Conservation (phyloP, 2,888 invertebrate genomes). For the Onchidella celtica region DNA sequence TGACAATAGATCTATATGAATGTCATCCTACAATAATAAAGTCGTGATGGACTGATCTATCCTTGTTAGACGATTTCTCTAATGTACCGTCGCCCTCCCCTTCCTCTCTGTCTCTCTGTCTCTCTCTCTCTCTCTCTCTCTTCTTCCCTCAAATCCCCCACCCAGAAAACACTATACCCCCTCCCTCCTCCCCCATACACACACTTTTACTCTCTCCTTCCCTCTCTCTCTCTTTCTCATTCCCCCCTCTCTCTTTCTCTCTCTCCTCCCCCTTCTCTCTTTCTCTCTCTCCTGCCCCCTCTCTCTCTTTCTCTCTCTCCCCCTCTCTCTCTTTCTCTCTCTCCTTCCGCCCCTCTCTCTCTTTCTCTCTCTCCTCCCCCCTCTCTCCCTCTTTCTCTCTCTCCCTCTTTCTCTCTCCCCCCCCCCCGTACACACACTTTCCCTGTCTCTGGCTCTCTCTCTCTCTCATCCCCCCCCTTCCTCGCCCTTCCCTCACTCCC, state of each 20-base stretch:
- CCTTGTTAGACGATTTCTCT: too few species aligned
- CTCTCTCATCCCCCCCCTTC: background rate
- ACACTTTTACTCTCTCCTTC: constrained; percentile 12
- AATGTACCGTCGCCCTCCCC: too few species aligned
- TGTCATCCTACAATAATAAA: too few species aligned
- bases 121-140: constrained; percentile 7
- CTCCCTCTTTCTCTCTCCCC: constrained; percentile 7
- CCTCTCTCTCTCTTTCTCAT: constrained; percentile 20
- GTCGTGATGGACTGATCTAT: too few species aligned
- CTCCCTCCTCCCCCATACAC: background rate
- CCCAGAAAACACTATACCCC: too few species aligned
- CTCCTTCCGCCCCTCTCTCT: background rate
- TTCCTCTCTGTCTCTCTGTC: constrained; percentile 15
- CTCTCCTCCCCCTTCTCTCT: background rate
- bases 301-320: background rate
- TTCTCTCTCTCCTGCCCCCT: background rate
- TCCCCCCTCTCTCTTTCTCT: constrained; percentile 9
- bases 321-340: background rate
- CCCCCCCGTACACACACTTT: background rate
- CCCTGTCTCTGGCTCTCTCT: background rate
- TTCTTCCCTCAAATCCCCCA: background rate
- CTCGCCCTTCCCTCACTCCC: background rate
- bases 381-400: constrained; percentile 18
- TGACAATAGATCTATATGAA: too few species aligned
- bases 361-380: constrained; percentile 6